Evolutionary conservation across 2,888 invertebrate genomes (phyloP).

Genomic region (Auanema freiburgensis): DNA sequence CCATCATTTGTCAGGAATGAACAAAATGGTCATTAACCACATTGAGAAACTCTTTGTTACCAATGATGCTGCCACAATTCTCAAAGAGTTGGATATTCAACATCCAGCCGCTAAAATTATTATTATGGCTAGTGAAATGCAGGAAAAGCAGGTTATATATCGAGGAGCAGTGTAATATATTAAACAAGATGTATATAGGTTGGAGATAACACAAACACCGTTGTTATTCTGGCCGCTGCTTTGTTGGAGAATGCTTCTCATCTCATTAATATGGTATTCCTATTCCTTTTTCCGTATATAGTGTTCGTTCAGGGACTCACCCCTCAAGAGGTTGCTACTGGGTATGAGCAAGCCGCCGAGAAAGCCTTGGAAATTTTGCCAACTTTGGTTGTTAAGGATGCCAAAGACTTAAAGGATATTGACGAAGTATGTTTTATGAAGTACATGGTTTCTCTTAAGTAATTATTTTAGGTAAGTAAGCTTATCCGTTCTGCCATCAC

Average conservation of each 20-base stretch:
- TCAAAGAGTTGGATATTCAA: slow-evolving; percentile 77
- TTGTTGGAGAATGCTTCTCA: slow-evolving; percentile 89
- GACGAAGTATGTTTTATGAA: slow-evolving; percentile 75
- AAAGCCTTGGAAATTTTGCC: slow-evolving; percentile 89
- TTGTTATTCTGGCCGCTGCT: slow-evolving; percentile 89
- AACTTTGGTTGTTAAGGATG: slow-evolving; percentile 67
- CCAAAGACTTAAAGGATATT: slow-evolving; percentile 74
- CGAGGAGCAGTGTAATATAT: background rate
- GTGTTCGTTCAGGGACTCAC: slow-evolving; percentile 77
- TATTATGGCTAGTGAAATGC: slow-evolving; percentile 94
- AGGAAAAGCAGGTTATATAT: slow-evolving; percentile 72
- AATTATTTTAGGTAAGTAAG: slow-evolving; percentile 27
- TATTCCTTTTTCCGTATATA: slow-evolving; percentile 4
- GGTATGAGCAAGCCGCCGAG: slow-evolving; percentile 86
- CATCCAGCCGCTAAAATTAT: slow-evolving; percentile 97
- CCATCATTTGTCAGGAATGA: slow-evolving; percentile 69
- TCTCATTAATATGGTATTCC: slow-evolving; percentile 72
- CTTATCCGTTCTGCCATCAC: slow-evolving; percentile 80
- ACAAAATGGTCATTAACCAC: slow-evolving; percentile 99
- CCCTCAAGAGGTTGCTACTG: slow-evolving; percentile 92
- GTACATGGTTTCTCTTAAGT: no score
- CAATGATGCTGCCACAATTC: slow-evolving; percentile 97
- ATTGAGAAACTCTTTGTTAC: slow-evolving; percentile 97
- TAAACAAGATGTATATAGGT: slow-evolving; percentile 22
- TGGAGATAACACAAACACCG: slow-evolving; percentile 98